These are phyloP conservation scores for Dreissena polymorpha DNA, from an alignment of 1,140 invertebrate genomes.

Conservation along the genomic window DNA sequence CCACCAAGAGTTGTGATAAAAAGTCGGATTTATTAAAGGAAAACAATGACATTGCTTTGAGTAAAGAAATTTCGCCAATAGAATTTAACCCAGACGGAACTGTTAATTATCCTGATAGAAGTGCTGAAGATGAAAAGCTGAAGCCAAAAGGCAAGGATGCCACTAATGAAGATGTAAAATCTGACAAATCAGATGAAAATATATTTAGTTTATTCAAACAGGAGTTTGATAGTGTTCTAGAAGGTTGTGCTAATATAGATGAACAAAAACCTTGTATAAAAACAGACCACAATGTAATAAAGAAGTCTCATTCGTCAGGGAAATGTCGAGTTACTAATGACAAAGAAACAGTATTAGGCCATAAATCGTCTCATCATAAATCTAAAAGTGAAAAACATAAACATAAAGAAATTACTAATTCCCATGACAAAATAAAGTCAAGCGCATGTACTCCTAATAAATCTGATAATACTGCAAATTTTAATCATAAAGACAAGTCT, in stretches of 20 bases:
- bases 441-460: too few species aligned
- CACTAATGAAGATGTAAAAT: constrained; percentile 6
- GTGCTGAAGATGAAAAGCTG: neutral
- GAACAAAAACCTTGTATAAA: neutral
- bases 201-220: constrained; percentile 51
- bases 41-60: neutral
- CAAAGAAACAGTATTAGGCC: too few species aligned
- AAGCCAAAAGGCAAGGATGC: neutral
- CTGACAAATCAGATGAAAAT: constrained; percentile 17
- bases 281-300: neutral
- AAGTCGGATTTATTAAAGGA: constrained; percentile 15
- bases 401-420: too few species aligned
- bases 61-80: constrained; percentile 19
- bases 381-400: too few species aligned
- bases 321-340: too few species aligned
- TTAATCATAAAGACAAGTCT: too few species aligned
- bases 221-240: constrained; percentile 49
- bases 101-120: constrained; percentile 39
- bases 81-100: constrained; percentile 50
- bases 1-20: neutral
- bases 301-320: neutral
- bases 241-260: constrained; percentile 11
- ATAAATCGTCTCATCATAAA: too few species aligned
- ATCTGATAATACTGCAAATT: too few species aligned
- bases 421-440: too few species aligned